A percentile compares a stretch with the other conserved stretches of the same genome.
Conservation (phyloP, 2,888 invertebrate species). For the Zeuzera pyrina region DNA sequence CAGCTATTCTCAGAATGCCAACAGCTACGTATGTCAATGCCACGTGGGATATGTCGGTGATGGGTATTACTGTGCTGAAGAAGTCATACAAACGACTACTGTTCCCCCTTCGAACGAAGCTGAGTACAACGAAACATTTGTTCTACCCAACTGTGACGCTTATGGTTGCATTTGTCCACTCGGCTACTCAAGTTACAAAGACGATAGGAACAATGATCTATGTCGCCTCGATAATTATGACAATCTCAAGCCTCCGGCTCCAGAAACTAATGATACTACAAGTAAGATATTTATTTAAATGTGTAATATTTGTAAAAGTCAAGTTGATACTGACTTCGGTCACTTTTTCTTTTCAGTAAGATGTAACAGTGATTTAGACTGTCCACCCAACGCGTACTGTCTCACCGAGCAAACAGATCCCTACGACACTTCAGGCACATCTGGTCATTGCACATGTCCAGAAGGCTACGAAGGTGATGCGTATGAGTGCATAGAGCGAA, state of each 20-base stretch:
- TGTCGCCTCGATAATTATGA: conserved; percentile 32
- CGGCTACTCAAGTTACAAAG: conserved; percentile 42
- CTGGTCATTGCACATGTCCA: conserved; percentile 80
- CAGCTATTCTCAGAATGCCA: conserved; percentile 24
- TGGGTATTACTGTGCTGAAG: conserved; percentile 58
- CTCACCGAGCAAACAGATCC: conserved; percentile 69
- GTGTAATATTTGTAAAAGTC: neutral
- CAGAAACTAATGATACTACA: conserved; percentile 22
- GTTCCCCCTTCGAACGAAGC: conserved; percentile 28
- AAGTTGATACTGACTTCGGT: neutral
- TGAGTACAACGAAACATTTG: conserved; percentile 45
- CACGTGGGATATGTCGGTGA: conserved; percentile 80
- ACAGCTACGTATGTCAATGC: conserved; percentile 71
- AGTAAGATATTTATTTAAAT: conserved; percentile 28
- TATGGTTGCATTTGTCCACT: conserved; percentile 43
- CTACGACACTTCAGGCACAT: conserved; percentile 39
- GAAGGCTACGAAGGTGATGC: conserved; percentile 91
- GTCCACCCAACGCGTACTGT: conserved; percentile 88
- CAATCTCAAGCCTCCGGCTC: conserved; percentile 4
- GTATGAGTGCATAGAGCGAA: conserved; percentile 75
- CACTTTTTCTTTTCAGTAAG: conserved; percentile 67
- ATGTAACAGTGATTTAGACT: conserved; percentile 84
- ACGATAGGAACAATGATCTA: conserved; percentile 42
- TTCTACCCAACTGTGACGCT: conserved; percentile 42
- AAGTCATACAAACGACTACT: conserved; percentile 17